These are phyloP conservation scores for Agonopterix subpropinquella DNA, from an alignment of 2,888 invertebrate genomes.

Conservation along the genomic window DNA sequence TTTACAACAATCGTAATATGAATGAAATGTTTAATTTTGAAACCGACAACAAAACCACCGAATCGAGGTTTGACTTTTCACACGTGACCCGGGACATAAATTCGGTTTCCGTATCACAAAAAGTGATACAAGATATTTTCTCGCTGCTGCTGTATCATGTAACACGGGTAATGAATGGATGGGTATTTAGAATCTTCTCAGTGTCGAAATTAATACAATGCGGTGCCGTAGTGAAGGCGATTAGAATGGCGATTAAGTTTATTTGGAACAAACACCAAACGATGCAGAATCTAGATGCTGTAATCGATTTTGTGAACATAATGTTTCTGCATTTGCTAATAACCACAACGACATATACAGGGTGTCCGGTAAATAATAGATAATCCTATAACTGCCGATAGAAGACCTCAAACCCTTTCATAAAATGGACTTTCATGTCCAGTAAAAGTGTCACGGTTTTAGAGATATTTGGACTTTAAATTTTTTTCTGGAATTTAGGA, in stretches of 20 bases:
- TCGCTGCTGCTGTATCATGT: slow-evolving; percentile 23
- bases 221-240: slow-evolving; percentile 1
- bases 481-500: too few species aligned
- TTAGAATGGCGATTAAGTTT: neutral
- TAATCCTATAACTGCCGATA: too few species aligned
- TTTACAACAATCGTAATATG: slow-evolving; percentile 34
- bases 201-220: slow-evolving; percentile 14
- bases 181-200: slow-evolving; percentile 16
- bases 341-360: too few species aligned
- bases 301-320: neutral
- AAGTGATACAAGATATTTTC: slow-evolving; percentile 15
- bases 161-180: slow-evolving; percentile 26
- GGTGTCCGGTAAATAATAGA: too few species aligned
- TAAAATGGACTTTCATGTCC: too few species aligned
- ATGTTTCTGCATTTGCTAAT: neutral
- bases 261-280: neutral
- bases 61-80: slow-evolving; percentile 37
- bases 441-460: too few species aligned
- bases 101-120: slow-evolving; percentile 29
- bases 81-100: slow-evolving; percentile 34
- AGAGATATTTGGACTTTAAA: too few species aligned
- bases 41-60: slow-evolving; percentile 28
- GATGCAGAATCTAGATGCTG: neutral
- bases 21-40: slow-evolving; percentile 54
- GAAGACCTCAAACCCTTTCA: too few species aligned